Percentiles rank a stretch among this genome's conserved stretches.
phyloP scores from a whole-genome alignment of 92 coral and sea anemone species.

The Hydrozoanthus gracilis region DNA sequence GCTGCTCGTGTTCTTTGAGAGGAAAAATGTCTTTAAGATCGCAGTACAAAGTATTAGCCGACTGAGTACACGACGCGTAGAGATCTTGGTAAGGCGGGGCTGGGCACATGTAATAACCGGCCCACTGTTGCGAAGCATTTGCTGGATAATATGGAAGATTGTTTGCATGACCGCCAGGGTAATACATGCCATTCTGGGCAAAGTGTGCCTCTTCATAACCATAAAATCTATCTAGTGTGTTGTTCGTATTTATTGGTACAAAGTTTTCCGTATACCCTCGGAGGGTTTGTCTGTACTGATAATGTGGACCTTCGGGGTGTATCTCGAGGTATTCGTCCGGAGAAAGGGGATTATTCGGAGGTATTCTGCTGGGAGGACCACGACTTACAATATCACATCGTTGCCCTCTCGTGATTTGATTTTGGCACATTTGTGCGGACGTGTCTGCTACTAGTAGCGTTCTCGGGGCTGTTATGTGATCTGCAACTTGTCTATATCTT shows the following conservation, averaged over 20 bases:
- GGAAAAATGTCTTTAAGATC: conserved; percentile 30
- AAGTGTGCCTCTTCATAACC: conserved; percentile 15
- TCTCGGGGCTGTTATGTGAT: conserved; percentile 2
- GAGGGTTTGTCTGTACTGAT: conserved; percentile 27
- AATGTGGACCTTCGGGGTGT: conserved; percentile 21
- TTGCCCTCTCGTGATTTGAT: conserved; percentile 14
- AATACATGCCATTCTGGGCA: conserved; percentile 7
- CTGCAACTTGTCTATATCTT: neutral
- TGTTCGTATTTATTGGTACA: conserved; percentile 11
- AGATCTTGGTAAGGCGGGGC: neutral
- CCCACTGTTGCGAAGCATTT: conserved; percentile 30
- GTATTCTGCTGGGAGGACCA: conserved; percentile 32
- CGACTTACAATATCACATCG: conserved; percentile 29
- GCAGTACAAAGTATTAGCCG: neutral
- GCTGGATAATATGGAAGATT: conserved; percentile 25
- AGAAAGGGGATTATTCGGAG: conserved; percentile 16
- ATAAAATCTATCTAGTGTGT: neutral
- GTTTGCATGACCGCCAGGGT: conserved; percentile 2
- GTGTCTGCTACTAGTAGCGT: conserved; percentile 25
- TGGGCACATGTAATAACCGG: conserved; percentile 18
- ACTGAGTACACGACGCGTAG: neutral
- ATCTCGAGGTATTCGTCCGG: conserved; percentile 40
- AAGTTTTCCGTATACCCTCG: conserved; percentile 8
- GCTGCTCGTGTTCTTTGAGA: neutral
- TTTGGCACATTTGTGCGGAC: neutral